These are phyloP conservation scores for Ambastaia sidthimunki DNA, from an alignment of 2,797 vertebrate genomes.

Conservation along the genomic window DNA sequence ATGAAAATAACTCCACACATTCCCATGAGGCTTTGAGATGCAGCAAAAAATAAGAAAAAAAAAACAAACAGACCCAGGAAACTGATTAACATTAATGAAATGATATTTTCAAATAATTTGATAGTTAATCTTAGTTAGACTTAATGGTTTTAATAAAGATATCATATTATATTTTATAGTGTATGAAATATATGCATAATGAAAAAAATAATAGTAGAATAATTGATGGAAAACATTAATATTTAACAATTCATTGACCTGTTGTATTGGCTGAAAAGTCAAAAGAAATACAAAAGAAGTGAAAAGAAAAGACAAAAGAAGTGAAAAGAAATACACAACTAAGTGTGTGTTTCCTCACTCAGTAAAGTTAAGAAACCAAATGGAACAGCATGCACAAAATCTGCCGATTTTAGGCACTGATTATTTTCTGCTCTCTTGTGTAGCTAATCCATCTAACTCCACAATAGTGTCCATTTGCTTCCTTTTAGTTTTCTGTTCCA, in stretches of 20 bases:
- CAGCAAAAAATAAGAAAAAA: not conserved
- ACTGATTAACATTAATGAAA: conserved; percentile 19
- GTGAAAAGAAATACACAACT: too few species aligned
- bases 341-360: not conserved
- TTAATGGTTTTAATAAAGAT: conserved; percentile 12
- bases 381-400: not conserved
- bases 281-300: too few species aligned
- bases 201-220: not conserved
- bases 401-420: not conserved
- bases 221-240: not conserved
- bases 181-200: not conserved
- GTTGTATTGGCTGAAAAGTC: not conserved
- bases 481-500: too few species aligned
- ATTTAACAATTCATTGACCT: not conserved
- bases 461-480: too few species aligned
- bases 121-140: not conserved
- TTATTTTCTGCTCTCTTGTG: too few species aligned
- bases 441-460: too few species aligned
- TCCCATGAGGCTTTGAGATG: conserved; percentile 22
- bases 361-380: conserved; percentile 5
- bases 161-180: not conserved
- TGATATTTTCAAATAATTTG: not conserved
- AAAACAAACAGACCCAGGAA: not conserved
- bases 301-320: too few species aligned
- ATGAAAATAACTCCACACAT: conserved; percentile 37